Base-by-base conservation (phyloP, 2,113 vertebrate species). In the Psilopsiagon aurifrons region DNA sequence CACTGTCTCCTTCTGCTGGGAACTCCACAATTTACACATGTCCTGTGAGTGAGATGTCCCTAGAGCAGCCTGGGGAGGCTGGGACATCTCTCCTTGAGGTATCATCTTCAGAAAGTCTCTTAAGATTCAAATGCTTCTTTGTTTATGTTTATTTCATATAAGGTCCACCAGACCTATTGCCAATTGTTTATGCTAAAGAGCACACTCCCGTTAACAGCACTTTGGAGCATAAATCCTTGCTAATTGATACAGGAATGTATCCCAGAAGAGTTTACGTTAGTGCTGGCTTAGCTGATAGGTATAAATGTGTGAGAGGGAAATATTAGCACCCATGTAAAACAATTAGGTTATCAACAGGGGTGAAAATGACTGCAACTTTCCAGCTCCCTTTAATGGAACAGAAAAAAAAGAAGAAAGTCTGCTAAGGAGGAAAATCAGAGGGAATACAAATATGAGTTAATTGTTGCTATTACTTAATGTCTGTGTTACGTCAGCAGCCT, bases 251-350 rank as follows among this genome's bases (percentile, higher is more conserved):
- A 96, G 91, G 78, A 97, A 94, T 92, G 95, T 66, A 89, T 95
- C 94, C 94, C 95, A 88, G 90, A 93, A 96, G 96, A 90, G 77
- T 95, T 95, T 86, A 84, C 77, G 95, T 97, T 97, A 92, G 90
- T 95, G 95, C 94, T 95, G 96, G 93, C 95, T 96, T 97, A 95
- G 94, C 92, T 96, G 95, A 96, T 94, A 95, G 96, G 89, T 94
- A 96, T 85, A 94, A 96, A 94, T 91, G 63, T 93, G 88, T 94
- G 79, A 90, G 96, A 81, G 78, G 88, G 94, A 97, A 95, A 95
- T 97, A 96, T 90, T 88, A 96, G 88, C 90, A 95, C 94, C 95
- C 93, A 95, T 95, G 88, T 93, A 95, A 95, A 95, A 95, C 94
- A 95, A 96, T 95, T 96, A 90, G 91, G 84, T 87, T 97, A 94